A percentile compares a stretch with the other conserved stretches of the same genome.
Conservation (phyloP, 2,113 vertebrate genomes). For the Psittacula cyanocephala region DNA sequence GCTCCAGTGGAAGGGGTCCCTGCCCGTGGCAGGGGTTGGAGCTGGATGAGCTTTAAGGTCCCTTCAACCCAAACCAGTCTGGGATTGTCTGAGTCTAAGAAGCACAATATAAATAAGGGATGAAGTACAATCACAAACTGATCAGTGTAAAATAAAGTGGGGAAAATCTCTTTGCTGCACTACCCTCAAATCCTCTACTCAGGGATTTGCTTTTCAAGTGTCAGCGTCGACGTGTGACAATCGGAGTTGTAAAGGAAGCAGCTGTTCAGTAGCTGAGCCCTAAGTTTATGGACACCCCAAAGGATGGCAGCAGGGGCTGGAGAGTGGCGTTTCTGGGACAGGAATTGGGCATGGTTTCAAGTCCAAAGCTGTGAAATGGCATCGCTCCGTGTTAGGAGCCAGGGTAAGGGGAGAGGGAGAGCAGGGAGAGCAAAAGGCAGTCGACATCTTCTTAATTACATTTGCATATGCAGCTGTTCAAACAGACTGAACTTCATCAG, state of each 20-base stretch:
- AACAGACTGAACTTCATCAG: constrained; percentile 38
- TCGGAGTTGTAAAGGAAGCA: neutral
- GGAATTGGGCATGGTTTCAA: neutral
- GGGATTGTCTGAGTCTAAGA: neutral
- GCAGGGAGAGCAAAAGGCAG: neutral
- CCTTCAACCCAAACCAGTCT: too few species aligned
- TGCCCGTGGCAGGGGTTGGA: fast-evolving
- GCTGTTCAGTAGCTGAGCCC: neutral
- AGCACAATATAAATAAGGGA: neutral
- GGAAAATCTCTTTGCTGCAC: neutral
- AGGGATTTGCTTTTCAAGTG: neutral
- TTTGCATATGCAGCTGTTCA: constrained; percentile 70
- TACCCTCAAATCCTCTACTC: too few species aligned
- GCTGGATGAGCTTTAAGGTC: neutral
- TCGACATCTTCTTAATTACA: constrained; percentile 50
- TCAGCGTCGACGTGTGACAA: fast-evolving
- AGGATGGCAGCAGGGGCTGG: neutral
- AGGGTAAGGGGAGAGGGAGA: neutral
- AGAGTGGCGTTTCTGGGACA: neutral
- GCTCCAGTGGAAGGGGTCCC: neutral
- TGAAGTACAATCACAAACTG: neutral
- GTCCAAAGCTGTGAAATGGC: neutral
- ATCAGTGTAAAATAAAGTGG: too few species aligned
- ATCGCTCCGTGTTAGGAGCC: neutral
- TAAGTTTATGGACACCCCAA: neutral